These are phyloP conservation scores for Rhinoptilus africanus DNA, from an alignment of 2,113 vertebrate genomes.

Conservation along the genomic window DNA sequence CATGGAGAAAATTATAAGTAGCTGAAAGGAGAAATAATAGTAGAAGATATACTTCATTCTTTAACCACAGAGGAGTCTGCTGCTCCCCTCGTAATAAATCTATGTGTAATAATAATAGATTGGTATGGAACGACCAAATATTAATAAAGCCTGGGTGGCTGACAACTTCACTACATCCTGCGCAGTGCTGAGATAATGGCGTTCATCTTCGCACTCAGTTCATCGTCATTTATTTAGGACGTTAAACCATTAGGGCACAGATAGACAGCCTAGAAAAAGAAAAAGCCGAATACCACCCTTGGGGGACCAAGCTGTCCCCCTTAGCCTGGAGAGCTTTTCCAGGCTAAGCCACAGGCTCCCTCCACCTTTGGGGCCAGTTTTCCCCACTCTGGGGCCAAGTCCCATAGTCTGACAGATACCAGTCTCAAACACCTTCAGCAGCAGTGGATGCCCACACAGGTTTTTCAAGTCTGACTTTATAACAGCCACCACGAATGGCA, in stretches of 20 bases:
- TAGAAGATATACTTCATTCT: constrained; percentile 15
- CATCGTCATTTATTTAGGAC: not conserved
- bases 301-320: not conserved
- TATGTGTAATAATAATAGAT: constrained; percentile 33
- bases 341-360: not conserved
- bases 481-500: not conserved
- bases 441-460: accelerated
- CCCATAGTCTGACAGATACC: not conserved
- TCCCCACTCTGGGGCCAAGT: too few species aligned
- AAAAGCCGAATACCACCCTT: not conserved
- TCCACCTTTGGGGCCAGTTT: not conserved
- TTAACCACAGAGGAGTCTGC: constrained; percentile 23
- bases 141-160: constrained; percentile 54
- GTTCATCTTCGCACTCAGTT: not conserved
- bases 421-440: not conserved
- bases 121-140: constrained; percentile 18
- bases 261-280: not conserved
- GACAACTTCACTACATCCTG: constrained; percentile 17
- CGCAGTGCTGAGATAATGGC: not conserved
- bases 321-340: not conserved
- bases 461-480: not conserved
- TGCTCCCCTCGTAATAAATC: constrained; percentile 38
- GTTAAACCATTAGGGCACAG: not conserved
- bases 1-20: not conserved
- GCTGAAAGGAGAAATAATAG: constrained; percentile 10